Conservation (phyloP, 2,797 vertebrate species). For the Mustela erminea region DNA sequence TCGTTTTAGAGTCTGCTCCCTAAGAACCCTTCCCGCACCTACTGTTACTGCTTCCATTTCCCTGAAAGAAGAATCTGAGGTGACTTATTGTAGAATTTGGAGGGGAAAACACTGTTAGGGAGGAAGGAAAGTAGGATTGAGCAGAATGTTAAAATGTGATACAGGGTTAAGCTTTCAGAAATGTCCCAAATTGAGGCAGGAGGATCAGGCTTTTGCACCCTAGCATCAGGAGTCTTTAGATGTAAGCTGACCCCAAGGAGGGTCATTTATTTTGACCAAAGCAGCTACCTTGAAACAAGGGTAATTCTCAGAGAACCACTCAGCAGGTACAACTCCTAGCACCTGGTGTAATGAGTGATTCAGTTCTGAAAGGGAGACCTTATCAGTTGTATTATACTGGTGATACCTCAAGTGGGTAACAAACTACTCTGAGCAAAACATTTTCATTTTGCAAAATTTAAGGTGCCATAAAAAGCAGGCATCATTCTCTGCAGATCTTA, state of each 20-base stretch:
- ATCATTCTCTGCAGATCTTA: not conserved
- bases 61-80: not conserved
- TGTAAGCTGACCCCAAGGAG: not conserved
- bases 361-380: not conserved
- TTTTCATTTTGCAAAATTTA: not conserved
- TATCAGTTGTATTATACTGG: no score
- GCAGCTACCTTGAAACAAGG: not conserved
- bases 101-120: not conserved
- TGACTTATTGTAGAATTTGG: not conserved
- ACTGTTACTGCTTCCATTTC: not conserved
- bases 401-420: not conserved
- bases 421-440: not conserved
- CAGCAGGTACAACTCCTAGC: not conserved
- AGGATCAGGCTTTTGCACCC: not conserved
- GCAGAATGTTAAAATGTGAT: not conserved
- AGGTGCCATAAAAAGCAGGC: not conserved
- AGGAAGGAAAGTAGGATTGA: not conserved
- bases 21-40: not conserved
- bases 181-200: not conserved
- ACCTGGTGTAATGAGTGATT: not conserved
- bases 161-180: not conserved
- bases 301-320: not conserved
- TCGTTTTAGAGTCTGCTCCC: not conserved
- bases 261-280: not conserved
- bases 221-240: not conserved